These are phyloP conservation scores for Zaprionus obscuricornis DNA, from an alignment of 2,888 invertebrate genomes.

Conservation along the genomic window DNA sequence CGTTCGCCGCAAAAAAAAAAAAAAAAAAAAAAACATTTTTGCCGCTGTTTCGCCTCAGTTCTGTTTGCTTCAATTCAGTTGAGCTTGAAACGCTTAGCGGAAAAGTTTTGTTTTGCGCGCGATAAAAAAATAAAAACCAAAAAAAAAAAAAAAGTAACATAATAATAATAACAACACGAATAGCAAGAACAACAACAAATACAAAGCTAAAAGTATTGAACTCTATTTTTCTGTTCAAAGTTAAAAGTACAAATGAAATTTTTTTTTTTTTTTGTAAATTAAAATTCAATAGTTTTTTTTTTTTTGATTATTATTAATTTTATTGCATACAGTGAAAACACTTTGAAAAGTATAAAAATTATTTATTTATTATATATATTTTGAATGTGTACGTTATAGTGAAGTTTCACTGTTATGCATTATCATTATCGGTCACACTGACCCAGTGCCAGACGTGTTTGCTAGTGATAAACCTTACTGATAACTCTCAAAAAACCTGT, in stretches of 20 bases:
- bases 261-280: too few relatives aligned
- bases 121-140: slow-evolving; percentile 25
- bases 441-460: slow-evolving; percentile 6
- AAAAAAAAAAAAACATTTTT: slow-evolving; percentile 23
- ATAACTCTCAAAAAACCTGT: slow-evolving; percentile 31
- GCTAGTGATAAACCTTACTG: slow-evolving; percentile 26
- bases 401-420: too few relatives aligned
- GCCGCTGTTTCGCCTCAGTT: slow-evolving; percentile 3
- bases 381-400: too few relatives aligned
- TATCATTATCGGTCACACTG: slow-evolving; percentile 24
- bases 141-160: neutral
- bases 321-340: too few relatives aligned
- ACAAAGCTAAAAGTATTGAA: slow-evolving; percentile 6
- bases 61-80: slow-evolving; percentile 46
- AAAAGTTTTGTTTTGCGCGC: slow-evolving; percentile 47
- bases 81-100: slow-evolving; percentile 61
- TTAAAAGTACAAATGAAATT: too few relatives aligned
- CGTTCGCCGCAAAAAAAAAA: neutral
- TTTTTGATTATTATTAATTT: too few relatives aligned
- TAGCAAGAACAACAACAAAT: neutral
- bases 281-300: too few relatives aligned
- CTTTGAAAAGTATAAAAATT: too few relatives aligned
- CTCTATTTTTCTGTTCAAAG: too few relatives aligned
- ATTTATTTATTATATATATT: too few relatives aligned
- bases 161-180: neutral